Evolutionary conservation across 2,113 vertebrate species (phyloP), one percentile per base, ranked within the genome.

Genomic region (Cyprinodon variegatus): DNA sequence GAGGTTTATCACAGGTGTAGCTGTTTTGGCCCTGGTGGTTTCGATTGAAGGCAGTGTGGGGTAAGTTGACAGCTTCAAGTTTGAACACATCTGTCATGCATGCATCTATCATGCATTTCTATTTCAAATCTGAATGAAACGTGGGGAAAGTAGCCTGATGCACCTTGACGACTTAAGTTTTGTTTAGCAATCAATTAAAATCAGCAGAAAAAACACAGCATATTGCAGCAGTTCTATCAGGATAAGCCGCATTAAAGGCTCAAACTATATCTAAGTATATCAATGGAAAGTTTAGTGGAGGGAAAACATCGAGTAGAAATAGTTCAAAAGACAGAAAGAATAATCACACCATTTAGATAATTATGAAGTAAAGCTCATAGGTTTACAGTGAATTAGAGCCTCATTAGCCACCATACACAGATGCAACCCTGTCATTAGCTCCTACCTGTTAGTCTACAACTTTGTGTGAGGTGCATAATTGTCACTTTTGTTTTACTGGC

Each of bases 31-130:
- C 65, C 39, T 93, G 10, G 36, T 81, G 79, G 65, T 77, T 57
- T 65, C 85, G 43, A 80, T 87, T 69, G 82, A 90, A 76, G 85
- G 74, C 37, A 86, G 86, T 10, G 85, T 95, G 43, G 91, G 94
- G 94, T 94, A 78, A 93, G 92, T 80, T 3, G 2, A 20, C 39
- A 11, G 3, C 3, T 39, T 61, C 43, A 4, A 61, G 10, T 38
- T 3, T 10, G 8, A 57, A n/a, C 7, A 6, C 50, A 20, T 29
- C 29, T 29, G 29, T 29, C 29, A 29, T 29, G 29, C 29, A 29
- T 29, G 29, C 29, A 29, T 29, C 29, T 29, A 29, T 29, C 1
- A 29, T 29, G 29, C 29, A 9, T 57, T n/a, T 57, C 50, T 20
- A n/a, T 8, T 20, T n/a, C 5, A 57, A 57, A 20, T 57, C 9